phyloP scores from a whole-genome alignment of 2,113 vertebrate genomes.

The Phaethon lepturus region DNA sequence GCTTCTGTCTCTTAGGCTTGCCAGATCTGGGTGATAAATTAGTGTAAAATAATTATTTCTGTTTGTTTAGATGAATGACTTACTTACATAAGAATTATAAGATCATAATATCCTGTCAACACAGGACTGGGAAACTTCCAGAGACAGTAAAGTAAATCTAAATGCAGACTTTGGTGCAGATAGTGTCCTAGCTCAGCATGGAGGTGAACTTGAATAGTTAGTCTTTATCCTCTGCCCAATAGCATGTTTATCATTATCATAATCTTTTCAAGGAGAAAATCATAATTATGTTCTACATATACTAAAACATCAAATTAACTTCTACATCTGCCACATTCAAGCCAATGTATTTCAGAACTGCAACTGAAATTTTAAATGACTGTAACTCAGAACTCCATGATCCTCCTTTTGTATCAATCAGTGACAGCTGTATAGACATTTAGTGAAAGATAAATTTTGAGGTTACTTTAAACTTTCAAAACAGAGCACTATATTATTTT shows the following conservation, averaged over 20 bases:
- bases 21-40: background rate
- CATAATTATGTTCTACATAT: background rate
- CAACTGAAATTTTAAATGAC: background rate
- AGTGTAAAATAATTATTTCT: background rate
- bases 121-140: background rate
- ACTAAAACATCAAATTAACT: background rate
- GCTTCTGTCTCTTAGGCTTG: background rate
- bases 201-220: background rate
- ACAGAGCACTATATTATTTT: background rate
- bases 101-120: background rate
- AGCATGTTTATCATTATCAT: background rate
- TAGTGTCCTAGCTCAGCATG: background rate
- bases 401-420: background rate
- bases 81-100: background rate
- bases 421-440: background rate
- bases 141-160: background rate
- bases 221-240: background rate
- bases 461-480: constrained; percentile 1
- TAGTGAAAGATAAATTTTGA: background rate
- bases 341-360: background rate
- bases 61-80: background rate
- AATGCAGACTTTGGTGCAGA: background rate
- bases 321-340: background rate
- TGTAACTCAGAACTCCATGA: background rate
- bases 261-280: background rate